A percentile compares a stretch with the other conserved stretches of the same genome.
phyloP scores from a whole-genome alignment of 2,888 invertebrate species.

The Brassicogethes aeneus region DNA sequence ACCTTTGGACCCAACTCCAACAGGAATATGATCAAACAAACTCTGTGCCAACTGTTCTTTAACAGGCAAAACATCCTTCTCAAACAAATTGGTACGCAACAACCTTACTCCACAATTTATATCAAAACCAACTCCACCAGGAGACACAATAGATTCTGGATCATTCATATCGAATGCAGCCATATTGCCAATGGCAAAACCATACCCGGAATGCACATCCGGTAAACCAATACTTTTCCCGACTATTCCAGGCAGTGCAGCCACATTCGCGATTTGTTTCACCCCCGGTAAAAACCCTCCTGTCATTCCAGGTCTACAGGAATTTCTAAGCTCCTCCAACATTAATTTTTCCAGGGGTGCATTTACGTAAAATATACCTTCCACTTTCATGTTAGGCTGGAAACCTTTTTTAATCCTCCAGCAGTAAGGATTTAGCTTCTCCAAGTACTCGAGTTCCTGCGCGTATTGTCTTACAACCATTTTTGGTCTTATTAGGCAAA shows the following conservation, averaged over 20 bases:
- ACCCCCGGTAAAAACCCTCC: constrained; percentile 98
- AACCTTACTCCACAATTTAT: constrained; percentile 94
- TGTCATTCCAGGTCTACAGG: constrained; percentile 79
- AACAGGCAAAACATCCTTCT: constrained; percentile 86
- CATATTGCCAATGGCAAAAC: constrained; percentile 99
- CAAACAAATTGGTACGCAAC: constrained; percentile 86
- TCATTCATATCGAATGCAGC: constrained; percentile 96
- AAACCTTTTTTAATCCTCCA: constrained; percentile 98
- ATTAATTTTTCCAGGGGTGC: constrained; percentile 83
- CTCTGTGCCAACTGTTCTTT: constrained; percentile 96
- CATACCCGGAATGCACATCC: constrained; percentile 97
- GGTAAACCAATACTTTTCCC: constrained; percentile 89
- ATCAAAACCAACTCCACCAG: constrained; percentile 96
- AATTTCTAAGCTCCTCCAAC: constrained; percentile 91
- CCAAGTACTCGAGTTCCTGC: constrained; percentile 88
- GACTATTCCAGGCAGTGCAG: constrained; percentile 95
- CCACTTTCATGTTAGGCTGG: constrained; percentile 99
- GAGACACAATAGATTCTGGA: constrained; percentile 89
- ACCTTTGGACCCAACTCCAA: constrained; percentile 97
- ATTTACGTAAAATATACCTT: constrained; percentile 96
- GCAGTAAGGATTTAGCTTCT: constrained; percentile 72
- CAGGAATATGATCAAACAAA: constrained; percentile 98
- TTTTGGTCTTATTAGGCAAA: constrained; percentile 29
- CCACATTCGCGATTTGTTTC: constrained; percentile 98
- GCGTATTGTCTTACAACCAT: constrained; percentile 89